Evolutionary conservation across 2,888 invertebrate species (phyloP).

Genomic region (Perdita meconis): DNA sequence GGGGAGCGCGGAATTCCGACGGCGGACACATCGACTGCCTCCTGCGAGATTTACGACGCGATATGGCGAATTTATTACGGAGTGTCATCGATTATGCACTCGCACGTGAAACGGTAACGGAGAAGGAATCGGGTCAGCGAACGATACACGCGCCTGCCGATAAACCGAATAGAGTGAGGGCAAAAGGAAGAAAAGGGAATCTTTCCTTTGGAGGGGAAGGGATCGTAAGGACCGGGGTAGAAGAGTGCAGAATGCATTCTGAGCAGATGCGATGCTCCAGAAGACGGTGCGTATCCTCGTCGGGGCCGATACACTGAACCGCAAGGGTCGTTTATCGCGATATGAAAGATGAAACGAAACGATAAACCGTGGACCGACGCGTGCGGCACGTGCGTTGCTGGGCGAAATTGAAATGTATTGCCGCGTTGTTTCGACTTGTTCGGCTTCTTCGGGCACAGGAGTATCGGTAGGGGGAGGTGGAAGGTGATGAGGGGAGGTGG

Average conservation of each 20-base stretch:
- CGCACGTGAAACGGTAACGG: conserved; percentile 58
- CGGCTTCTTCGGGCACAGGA: conserved; percentile 4
- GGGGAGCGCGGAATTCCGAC: conserved; percentile 22
- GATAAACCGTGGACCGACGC: conserved; percentile 53
- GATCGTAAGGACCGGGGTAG: too few relatives aligned
- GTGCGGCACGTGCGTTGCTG: conserved; percentile 33
- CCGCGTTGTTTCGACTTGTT: conserved; percentile 35
- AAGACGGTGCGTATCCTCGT: conserved; percentile 17
- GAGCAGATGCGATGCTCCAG: conserved; percentile 42
- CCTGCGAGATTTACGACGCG: conserved; percentile 52
- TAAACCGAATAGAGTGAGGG: not conserved
- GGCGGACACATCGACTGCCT: conserved; percentile 24
- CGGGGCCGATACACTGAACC: conserved; percentile 31
- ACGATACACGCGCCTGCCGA: conserved; percentile 16
- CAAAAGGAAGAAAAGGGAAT: too few relatives aligned
- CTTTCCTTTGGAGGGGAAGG: not conserved
- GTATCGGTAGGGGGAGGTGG: not conserved
- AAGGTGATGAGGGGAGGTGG: not conserved
- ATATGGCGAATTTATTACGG: conserved; percentile 62
- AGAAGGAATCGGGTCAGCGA: conserved; percentile 55
- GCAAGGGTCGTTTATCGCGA: conserved; percentile 52
- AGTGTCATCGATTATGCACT: conserved; percentile 63
- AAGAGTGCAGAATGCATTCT: too few relatives aligned
- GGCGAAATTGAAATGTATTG: conserved; percentile 66
- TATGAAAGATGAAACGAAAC: conserved; percentile 65